Base-by-base conservation (phyloP, 2,113 vertebrate genomes). In the Scomber japonicus region DNA sequence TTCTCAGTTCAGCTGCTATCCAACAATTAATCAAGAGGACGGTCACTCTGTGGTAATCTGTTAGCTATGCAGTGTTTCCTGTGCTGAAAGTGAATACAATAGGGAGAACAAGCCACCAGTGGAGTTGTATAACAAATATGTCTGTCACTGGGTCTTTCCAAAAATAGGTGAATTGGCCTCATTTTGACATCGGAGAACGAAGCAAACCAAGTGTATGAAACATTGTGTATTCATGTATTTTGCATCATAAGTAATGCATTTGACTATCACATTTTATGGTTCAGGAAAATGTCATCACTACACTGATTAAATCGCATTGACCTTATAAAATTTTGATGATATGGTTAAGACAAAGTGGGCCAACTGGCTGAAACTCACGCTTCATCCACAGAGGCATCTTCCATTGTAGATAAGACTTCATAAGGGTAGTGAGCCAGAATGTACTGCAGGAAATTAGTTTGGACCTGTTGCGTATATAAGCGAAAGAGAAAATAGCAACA, bases 161-260 rank as follows among this genome's bases (percentile, higher is more conserved):
- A 92, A 78, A 92, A 92, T 93, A 94, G 87, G 50, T 57, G 70
- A 50, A 71, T 82, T 80, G 88, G 67, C 91, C 89, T 89, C 71
- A 79, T 90, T 81, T 61, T 81, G 53, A 88, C 5, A 53, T 56
- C 59, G 50, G 35, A 83, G 70, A 85, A 79, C 44, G 14, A 53
- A 71, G 17, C 30, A 63, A 75, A 71, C 24, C 31, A 3, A 10
- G 21, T 79, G 69, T 62, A 17, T 67, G 31, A 45, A 74, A 21
- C 44, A n/a, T 80, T 69, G 70, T 69, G 30, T 54, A 40, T 63
- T 69, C 6, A 21, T 75, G 61, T 19, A 57, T 81, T 78, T 77
- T 19, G 31, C 50, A 73, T 16, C 17, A 69, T 7, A 56, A 54
- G 4, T 11, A 61, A 12, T 56, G 12, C 35, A 40, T 40, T 40